Evolutionary conservation across 2,113 vertebrate species (phyloP).

Genomic region (Macrotus californicus): DNA sequence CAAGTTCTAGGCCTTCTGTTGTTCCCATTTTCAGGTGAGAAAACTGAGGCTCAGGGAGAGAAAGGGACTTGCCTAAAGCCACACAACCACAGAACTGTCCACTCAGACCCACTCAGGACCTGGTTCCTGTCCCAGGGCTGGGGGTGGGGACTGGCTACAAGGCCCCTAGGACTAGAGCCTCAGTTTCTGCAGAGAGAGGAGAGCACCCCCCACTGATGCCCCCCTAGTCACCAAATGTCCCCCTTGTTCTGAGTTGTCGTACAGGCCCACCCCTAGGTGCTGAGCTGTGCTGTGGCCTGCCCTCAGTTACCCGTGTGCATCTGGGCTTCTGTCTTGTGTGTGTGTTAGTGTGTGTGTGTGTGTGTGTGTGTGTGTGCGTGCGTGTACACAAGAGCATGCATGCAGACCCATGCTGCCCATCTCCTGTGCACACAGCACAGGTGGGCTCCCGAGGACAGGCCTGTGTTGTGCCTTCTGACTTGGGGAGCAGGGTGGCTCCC

Average conservation of each 20-base stretch:
- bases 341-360: not conserved
- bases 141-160: not conserved
- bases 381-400: not conserved
- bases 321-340: not conserved
- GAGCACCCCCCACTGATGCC: rapidly evolving
- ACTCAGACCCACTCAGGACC: not conserved
- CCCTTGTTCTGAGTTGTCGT: not conserved
- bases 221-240: not conserved
- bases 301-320: not conserved
- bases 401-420: not conserved
- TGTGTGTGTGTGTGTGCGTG: not conserved
- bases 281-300: not conserved
- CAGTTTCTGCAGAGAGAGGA: not conserved
- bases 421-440: not conserved
- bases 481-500: not conserved
- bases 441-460: not conserved
- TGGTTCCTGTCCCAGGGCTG: not conserved
- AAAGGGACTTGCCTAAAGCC: not conserved
- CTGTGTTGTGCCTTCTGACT: not conserved
- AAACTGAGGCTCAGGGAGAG: not conserved
- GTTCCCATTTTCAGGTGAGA: not conserved
- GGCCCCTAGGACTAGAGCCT: not conserved
- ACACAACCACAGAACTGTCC: not conserved
- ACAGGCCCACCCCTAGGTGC: not conserved
- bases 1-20: not conserved